Evolutionary conservation across 2,888 invertebrate genomes (phyloP).

Genomic region (Aleiodes leptofemur): DNA sequence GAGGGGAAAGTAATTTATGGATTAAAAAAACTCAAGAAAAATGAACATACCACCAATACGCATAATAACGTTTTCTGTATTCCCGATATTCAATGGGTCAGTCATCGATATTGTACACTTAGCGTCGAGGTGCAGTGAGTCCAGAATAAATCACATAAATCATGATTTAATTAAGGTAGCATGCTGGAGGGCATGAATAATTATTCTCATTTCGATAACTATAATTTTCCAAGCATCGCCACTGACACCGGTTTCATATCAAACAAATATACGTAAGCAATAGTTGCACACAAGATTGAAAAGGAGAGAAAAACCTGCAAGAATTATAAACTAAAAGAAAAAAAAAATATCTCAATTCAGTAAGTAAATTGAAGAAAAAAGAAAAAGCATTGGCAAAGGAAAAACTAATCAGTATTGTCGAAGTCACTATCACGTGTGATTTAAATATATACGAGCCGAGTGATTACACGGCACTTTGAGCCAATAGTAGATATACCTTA

Average conservation of each 20-base stretch:
- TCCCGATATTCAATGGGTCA: constrained; percentile 45
- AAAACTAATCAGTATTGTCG: constrained; percentile 37
- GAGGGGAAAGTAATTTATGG: too few species aligned
- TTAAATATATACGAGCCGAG: constrained; percentile 23
- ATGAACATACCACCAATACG: background rate
- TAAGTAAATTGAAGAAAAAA: background rate
- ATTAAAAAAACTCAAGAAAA: too few species aligned
- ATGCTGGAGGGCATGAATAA: constrained; percentile 53
- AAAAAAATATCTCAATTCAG: constrained; percentile 26
- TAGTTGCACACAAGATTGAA: too few species aligned
- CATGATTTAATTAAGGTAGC: constrained; percentile 59
- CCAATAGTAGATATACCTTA: constrained; percentile 30
- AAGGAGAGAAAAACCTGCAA: background rate
- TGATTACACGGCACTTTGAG: constrained; percentile 36
- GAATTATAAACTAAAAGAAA: constrained; percentile 1
- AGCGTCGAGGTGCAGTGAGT: constrained; percentile 32
- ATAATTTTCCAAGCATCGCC: constrained; percentile 54
- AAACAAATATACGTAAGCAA: background rate
- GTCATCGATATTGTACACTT: constrained; percentile 47
- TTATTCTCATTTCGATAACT: constrained; percentile 48
- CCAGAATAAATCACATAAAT: constrained; percentile 56
- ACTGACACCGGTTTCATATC: constrained; percentile 34
- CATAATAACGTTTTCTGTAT: constrained; percentile 21
- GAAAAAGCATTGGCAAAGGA: constrained; percentile 10
- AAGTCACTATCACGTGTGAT: constrained; percentile 4